phyloP scores from a whole-genome alignment of 30 jellyfish, hydroid and myxozoan species.

The Hydractinia symbiolongicarpus region DNA sequence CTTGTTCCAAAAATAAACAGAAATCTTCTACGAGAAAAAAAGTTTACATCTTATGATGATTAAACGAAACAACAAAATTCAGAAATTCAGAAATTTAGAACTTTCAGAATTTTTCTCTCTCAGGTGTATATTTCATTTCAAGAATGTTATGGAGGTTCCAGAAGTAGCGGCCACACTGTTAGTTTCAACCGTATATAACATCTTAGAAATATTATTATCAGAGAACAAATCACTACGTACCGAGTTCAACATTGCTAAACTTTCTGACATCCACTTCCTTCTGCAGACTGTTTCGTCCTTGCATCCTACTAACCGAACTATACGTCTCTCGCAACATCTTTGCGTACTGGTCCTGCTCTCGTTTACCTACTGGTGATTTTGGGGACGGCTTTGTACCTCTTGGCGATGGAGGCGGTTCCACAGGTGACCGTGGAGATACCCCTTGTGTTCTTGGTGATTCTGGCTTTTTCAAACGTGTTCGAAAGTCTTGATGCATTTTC shows the following conservation, averaged over 20 bases:
- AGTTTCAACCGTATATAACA: too few species aligned
- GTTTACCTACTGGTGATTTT: slow-evolving; percentile 19
- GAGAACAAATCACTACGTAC: slow-evolving; percentile 28
- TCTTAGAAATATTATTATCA: too few species aligned
- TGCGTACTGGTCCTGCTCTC: slow-evolving; percentile 71
- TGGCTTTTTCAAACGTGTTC: slow-evolving; percentile 17
- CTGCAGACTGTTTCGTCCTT: slow-evolving; percentile 44
- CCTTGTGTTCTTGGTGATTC: not conserved
- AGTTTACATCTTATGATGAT: too few species aligned
- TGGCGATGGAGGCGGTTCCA: slow-evolving; percentile 37
- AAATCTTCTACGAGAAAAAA: too few species aligned
- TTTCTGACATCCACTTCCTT: slow-evolving; percentile 61
- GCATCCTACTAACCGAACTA: slow-evolving; percentile 63
- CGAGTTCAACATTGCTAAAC: slow-evolving; percentile 63
- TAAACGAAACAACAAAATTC: too few species aligned
- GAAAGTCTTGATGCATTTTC: slow-evolving; percentile 60
- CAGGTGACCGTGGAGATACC: slow-evolving; percentile 13
- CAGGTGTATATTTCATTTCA: too few species aligned
- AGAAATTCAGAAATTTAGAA: too few species aligned
- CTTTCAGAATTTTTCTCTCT: too few species aligned
- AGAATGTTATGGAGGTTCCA: too few species aligned
- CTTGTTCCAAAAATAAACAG: too few species aligned
- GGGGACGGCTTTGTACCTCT: slow-evolving; percentile 29
- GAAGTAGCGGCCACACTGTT: too few species aligned
- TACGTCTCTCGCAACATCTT: slow-evolving; percentile 68